Conservation (phyloP, 2,888 invertebrate species). For the Hybos culiciformis region DNA sequence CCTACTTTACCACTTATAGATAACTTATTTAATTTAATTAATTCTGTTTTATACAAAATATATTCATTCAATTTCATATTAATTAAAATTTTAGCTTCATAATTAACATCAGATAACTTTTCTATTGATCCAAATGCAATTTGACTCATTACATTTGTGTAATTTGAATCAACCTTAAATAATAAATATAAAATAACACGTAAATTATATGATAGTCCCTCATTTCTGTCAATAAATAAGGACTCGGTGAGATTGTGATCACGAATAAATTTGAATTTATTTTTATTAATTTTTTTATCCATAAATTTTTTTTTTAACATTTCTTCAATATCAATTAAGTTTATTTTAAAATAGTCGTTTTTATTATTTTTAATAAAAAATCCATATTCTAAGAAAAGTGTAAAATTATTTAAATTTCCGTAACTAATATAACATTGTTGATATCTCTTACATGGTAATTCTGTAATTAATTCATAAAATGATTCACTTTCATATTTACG, state of each 20-base stretch:
- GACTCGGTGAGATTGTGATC: constrained; percentile 46
- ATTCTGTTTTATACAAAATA: constrained; percentile 16
- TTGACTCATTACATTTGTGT: constrained; percentile 30
- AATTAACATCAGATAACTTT: constrained; percentile 13
- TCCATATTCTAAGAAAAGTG: constrained; percentile 77
- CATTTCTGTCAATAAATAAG: constrained; percentile 47
- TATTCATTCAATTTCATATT: constrained; percentile 26
- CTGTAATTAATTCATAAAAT: constrained; percentile 9
- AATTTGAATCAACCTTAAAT: constrained; percentile 27
- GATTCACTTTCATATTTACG: constrained; percentile 13
- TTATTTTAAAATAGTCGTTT: constrained; percentile 50
- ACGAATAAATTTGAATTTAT: constrained; percentile 49
- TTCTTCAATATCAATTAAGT: constrained; percentile 40
- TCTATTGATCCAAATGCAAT: constrained; percentile 31
- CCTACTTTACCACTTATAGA: constrained; percentile 21
- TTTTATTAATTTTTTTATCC: constrained; percentile 29
- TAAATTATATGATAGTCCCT: constrained; percentile 55
- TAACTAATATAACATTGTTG: constrained; percentile 81
- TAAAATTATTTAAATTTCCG: constrained; percentile 66
- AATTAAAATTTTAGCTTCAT: constrained; percentile 20
- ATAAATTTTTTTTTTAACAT: constrained; percentile 31
- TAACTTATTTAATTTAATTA: constrained; percentile 19
- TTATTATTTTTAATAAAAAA: constrained; percentile 58
- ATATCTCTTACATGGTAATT: constrained; percentile 39
- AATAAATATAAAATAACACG: constrained; percentile 28